Evolutionary conservation across 2,888 invertebrate species (phyloP), one percentile per base, ranked within the genome.

Genomic region (Kryphioiulus occultus): DNA sequence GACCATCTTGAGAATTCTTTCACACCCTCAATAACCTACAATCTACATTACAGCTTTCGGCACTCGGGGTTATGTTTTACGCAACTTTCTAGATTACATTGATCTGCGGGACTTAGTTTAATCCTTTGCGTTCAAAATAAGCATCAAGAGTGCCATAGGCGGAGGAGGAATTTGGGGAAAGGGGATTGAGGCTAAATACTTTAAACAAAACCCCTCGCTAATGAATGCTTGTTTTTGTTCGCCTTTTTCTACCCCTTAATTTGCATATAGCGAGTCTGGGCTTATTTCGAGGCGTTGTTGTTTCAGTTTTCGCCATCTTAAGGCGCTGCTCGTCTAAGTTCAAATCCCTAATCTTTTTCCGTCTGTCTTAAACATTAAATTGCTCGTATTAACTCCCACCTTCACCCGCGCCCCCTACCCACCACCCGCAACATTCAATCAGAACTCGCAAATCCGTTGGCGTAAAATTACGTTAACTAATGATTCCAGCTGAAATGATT

Each of bases 401-500:
- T 35, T 35, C 42, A 2, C 42, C 17, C 22, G 84, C 84, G n/a
- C 84, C 84, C 35, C 35, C 84, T 68, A 68, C 68, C n/a, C 22
- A n/a, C 15, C 42, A 17, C 35, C 68, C 68, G 26, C 22, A 84
- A 84, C 84, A 35, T 84, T 84, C 84, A 84, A 84, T 84, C 84
- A 84, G 84, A 84, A 35, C 84, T 42, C 42, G 35, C 84, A 84
- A 84, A 86, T 44, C 47, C 86, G 26, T 19, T 26, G 84, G 39
- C 68, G 87, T 32, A 35, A 87, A 87, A 87, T 87, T 78, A 83
- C 78, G 87, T 87, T 87, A 87, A 87, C 87, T 87, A 87, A 87
- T 87, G 87, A 87, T 87, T 87, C 78, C 47, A 83, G 78, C 47
- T 42, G 87, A 87, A 87, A 87, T 87, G 87, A 87, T 87, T 87